These are phyloP conservation scores for Drosophila triauraria DNA, from an alignment of 1,140 invertebrate genomes.

Conservation along the genomic window DNA sequence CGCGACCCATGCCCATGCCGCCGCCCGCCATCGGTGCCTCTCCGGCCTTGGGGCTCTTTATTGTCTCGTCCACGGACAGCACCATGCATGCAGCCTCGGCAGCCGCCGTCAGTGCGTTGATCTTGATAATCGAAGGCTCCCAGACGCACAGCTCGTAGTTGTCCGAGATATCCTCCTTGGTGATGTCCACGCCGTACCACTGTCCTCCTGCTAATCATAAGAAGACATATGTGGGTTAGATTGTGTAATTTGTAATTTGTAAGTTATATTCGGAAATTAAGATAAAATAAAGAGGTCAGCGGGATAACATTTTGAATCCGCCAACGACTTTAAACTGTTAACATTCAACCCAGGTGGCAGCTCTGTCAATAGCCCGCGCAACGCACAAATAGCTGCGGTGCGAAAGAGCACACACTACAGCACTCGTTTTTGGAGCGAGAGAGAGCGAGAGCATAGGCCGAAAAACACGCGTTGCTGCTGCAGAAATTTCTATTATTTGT, in stretches of 20 bases:
- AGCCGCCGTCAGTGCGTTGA: constrained; percentile 98
- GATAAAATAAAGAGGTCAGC: not conserved
- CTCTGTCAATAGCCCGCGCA: constrained; percentile 52
- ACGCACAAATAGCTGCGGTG: constrained; percentile 26
- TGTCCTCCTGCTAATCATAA: constrained; percentile 86
- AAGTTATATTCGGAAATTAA: not conserved
- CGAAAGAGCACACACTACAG: constrained; percentile 71
- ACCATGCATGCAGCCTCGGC: constrained; percentile 98
- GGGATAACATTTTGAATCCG: not conserved
- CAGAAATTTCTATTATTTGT: constrained; percentile 32
- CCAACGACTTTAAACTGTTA: constrained; percentile 7
- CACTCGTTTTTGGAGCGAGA: constrained; percentile 45
- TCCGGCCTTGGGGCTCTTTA: constrained; percentile 94
- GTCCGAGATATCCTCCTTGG: constrained; percentile 96
- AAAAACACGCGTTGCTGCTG: constrained; percentile 67
- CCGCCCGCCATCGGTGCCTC: constrained; percentile 86
- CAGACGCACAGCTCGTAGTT: constrained; percentile 98
- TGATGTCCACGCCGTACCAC: constrained; percentile 98
- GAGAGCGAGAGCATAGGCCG: constrained; percentile 39
- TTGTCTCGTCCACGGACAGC: constrained; percentile 99
- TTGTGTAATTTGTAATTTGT: not conserved
- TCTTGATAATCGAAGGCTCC: constrained; percentile 98
- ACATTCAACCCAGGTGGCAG: constrained; percentile 50
- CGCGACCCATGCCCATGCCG: constrained; percentile 87
- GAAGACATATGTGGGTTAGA: not conserved